Percentiles rank a stretch among this genome's conserved stretches.
Conservation (phyloP, 2,797 vertebrate genomes). For the Acanthurus leucopareius region DNA sequence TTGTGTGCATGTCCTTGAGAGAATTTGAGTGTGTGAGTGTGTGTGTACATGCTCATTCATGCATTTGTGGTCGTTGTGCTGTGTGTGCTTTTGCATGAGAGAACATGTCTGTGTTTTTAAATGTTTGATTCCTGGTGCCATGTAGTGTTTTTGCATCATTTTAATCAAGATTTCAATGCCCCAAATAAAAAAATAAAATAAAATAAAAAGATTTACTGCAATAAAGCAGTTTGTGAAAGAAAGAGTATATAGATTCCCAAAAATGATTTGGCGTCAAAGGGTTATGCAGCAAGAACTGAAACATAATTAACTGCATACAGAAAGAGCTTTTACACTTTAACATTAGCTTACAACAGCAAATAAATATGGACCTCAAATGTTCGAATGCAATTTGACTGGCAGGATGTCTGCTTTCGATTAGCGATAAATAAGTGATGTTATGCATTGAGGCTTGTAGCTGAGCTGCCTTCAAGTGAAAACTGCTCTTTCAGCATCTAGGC, state of each 20-base stretch:
- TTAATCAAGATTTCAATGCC: too few relatives aligned
- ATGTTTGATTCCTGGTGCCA: neutral
- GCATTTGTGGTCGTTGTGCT: conserved; percentile 38
- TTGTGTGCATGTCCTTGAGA: conserved; percentile 13
- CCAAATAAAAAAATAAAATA: too few relatives aligned
- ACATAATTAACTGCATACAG: too few relatives aligned
- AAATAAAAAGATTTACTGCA: too few relatives aligned
- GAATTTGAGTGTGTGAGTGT: conserved; percentile 10
- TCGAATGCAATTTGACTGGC: neutral
- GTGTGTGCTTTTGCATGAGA: conserved; percentile 1
- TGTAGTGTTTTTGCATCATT: too few relatives aligned
- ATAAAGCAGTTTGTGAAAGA: too few relatives aligned
- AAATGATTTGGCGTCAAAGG: too few relatives aligned
- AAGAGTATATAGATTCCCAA: too few relatives aligned
- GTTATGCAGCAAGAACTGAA: too few relatives aligned
- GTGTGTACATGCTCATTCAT: conserved; percentile 41
- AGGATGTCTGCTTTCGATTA: neutral
- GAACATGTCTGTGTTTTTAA: conserved; percentile 9
- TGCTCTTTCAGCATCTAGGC: conserved; percentile 1
- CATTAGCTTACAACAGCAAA: neutral
- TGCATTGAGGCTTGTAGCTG: conserved; percentile 1
- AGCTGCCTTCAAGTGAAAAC: neutral
- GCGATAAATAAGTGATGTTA: neutral
- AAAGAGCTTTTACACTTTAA: neutral
- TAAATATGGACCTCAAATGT: neutral